phyloP scores from a whole-genome alignment of 2,113 vertebrate genomes.

The Xenus cinereus region DNA sequence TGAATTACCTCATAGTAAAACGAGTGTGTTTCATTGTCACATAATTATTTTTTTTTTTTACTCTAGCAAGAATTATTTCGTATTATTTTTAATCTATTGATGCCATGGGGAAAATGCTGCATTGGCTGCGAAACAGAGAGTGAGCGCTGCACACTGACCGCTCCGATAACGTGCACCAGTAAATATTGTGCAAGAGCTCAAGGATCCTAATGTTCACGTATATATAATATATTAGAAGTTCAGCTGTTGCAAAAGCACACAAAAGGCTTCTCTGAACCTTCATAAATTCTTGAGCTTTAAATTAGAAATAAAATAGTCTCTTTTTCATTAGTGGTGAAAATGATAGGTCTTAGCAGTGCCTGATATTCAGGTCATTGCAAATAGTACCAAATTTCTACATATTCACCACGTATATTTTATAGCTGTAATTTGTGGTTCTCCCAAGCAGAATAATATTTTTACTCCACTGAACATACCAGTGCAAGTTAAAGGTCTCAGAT shows the following conservation, averaged over 20 bases:
- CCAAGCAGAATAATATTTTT: conserved; percentile 58
- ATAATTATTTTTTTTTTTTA: background rate
- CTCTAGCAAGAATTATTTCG: background rate
- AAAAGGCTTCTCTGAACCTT: conserved; percentile 7
- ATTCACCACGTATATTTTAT: conserved; percentile 15
- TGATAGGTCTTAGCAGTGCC: background rate
- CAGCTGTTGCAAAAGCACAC: conserved; percentile 36
- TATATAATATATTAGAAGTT: conserved; percentile 36
- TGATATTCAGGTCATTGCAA: conserved; percentile 27
- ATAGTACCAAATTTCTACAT: background rate
- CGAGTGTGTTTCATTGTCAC: conserved; percentile 40
- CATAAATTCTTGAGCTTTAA: conserved; percentile 37
- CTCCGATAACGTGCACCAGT: conserved; percentile 15
- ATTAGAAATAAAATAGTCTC: conserved; percentile 37
- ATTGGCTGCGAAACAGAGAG: conserved; percentile 51
- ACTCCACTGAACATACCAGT: conserved; percentile 18
- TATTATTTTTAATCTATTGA: conserved; percentile 31
- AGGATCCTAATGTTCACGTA: conserved; percentile 27
- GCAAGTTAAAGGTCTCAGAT: conserved; percentile 42
- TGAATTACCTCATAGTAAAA: conserved; percentile 64
- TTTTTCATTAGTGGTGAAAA: background rate
- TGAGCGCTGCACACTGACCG: conserved; percentile 51
- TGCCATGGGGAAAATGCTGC: conserved; percentile 42
- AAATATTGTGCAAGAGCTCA: conserved; percentile 37
- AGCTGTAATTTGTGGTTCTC: conserved; percentile 53